phyloP scores from a whole-genome alignment of 2,113 vertebrate species.

The Corythaeola cristata region DNA sequence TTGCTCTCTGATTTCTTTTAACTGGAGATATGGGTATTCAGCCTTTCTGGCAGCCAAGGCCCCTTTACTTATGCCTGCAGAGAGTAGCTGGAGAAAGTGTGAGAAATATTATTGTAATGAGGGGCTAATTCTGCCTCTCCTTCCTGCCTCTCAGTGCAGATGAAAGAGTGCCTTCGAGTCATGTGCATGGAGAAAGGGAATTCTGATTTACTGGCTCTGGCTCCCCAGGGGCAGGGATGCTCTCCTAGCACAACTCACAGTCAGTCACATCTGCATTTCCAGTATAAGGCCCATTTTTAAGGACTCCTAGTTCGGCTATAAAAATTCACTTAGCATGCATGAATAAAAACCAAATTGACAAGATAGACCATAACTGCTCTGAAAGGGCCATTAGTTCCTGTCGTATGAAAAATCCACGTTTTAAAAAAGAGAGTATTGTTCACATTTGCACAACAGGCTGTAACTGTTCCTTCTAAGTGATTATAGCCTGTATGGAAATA shows the following conservation, averaged over 20 bases:
- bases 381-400: conserved; percentile 57
- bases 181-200: not conserved
- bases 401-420: not conserved
- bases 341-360: conserved; percentile 56
- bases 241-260: conserved; percentile 10
- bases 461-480: conserved; percentile 28
- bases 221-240: conserved; percentile 34
- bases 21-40: conserved; percentile 3
- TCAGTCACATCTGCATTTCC: conserved; percentile 42
- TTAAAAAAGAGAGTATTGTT: conserved; percentile 24
- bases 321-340: conserved; percentile 60
- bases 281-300: conserved; percentile 58
- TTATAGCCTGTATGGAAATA: not conserved
- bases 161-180: conserved; percentile 41
- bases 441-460: conserved; percentile 40
- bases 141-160: conserved; percentile 25
- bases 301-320: conserved; percentile 53
- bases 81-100: conserved; percentile 37
- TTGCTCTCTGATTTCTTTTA: conserved; percentile 1
- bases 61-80: conserved; percentile 25
- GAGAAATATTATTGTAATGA: conserved; percentile 54
- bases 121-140: conserved; percentile 45
- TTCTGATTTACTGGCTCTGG: conserved; percentile 36
- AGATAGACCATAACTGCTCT: conserved; percentile 52
- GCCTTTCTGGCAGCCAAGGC: not conserved